Conservation (phyloP, 2,888 invertebrate species). For the Vandiemenella viatica region DNA sequence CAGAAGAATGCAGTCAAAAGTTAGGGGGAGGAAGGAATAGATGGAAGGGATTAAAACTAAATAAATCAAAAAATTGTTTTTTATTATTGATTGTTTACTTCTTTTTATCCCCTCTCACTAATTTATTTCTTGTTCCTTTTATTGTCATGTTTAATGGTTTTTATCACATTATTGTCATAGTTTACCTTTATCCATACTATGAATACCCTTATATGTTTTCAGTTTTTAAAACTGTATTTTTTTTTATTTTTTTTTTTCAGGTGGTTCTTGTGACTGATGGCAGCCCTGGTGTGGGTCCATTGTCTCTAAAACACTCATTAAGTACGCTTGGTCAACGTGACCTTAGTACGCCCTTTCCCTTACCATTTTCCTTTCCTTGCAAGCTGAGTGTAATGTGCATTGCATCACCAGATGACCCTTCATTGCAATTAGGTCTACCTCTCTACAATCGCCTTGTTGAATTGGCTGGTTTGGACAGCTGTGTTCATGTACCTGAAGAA, state of each 20-base stretch:
- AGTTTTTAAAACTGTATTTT: too few species aligned
- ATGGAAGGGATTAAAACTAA: too few species aligned
- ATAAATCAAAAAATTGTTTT: too few species aligned
- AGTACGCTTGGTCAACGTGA: constrained; percentile 30
- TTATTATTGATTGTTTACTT: too few species aligned
- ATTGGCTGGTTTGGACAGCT: constrained; percentile 50
- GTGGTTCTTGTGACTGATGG: constrained; percentile 63
- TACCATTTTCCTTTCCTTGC: constrained; percentile 67
- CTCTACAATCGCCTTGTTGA: constrained; percentile 70
- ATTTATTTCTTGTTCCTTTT: too few species aligned
- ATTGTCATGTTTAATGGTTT: too few species aligned
- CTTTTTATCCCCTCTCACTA: too few species aligned
- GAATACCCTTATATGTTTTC: too few species aligned
- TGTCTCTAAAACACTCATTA: constrained; percentile 44
- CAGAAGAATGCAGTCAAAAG: too few species aligned
- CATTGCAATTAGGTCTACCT: constrained; percentile 39
- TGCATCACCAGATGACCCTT: constrained; percentile 23
- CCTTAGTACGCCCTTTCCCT: constrained; percentile 40
- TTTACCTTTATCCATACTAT: too few species aligned
- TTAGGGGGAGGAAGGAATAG: too few species aligned
- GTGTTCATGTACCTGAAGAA: constrained; percentile 41
- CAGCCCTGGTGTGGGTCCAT: constrained; percentile 48
- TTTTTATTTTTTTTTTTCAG: constrained; percentile 26
- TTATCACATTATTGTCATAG: too few species aligned
- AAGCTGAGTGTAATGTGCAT: constrained; percentile 46